Evolutionary conservation across 64 coral and sea anemone species (phyloP).

Genomic region (Stylophora pistillata): DNA sequence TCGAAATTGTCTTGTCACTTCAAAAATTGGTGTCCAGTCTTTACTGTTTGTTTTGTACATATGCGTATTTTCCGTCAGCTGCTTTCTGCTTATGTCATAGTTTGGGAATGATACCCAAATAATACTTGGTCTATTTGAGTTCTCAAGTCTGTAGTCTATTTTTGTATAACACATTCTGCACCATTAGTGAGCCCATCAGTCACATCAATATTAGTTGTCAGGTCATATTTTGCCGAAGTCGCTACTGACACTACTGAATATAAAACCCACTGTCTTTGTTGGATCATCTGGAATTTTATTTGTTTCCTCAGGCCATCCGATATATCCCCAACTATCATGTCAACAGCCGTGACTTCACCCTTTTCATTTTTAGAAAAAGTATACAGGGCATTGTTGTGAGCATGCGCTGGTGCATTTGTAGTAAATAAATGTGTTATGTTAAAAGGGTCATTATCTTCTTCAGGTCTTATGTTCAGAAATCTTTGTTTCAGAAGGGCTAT

Average conservation of each 20-base stretch:
- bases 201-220: constrained; percentile 47
- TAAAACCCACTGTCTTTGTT: too few relatives aligned
- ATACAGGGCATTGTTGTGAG: constrained; percentile 17
- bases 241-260: background rate
- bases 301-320: too few relatives aligned
- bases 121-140: constrained; percentile 11
- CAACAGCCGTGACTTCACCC: constrained; percentile 2
- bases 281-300: too few relatives aligned
- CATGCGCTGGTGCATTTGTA: constrained; percentile 26
- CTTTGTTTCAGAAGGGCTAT: background rate
- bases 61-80: constrained; percentile 21
- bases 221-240: constrained; percentile 21
- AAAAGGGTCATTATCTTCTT: background rate
- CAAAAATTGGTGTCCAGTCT: constrained; percentile 24
- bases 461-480: background rate
- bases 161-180: constrained; percentile 16
- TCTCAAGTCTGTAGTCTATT: constrained; percentile 22
- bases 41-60: constrained; percentile 3
- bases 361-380: constrained; percentile 5
- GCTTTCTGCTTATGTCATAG: constrained; percentile 6
- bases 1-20: constrained; percentile 23
- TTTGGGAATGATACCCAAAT: constrained; percentile 42
- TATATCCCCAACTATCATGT: constrained; percentile 11
- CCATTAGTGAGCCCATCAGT: constrained; percentile 40
- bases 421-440: constrained; percentile 4